Conservation (phyloP, 1,140 invertebrate genomes). For the Plutomurus gul region DNA sequence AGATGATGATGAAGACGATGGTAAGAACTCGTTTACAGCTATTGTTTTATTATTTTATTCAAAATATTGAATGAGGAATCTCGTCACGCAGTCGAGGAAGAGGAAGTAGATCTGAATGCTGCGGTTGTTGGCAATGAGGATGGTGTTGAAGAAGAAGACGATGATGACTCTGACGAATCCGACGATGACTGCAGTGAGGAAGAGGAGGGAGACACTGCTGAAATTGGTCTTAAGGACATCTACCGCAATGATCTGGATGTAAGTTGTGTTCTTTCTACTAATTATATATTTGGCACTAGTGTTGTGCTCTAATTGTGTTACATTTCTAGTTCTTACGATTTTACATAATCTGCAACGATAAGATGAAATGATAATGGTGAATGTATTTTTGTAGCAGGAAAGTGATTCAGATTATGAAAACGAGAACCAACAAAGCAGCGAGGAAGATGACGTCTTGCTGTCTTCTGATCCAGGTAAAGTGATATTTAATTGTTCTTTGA, state of each 20-base stretch:
- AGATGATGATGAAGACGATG: constrained; percentile 71
- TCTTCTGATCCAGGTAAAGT: not conserved
- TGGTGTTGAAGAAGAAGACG: not conserved
- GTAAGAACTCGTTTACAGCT: constrained; percentile 55
- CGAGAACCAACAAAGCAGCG: constrained; percentile 59
- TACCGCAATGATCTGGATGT: constrained; percentile 32
- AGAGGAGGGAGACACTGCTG: constrained; percentile 51
- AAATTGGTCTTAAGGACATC: constrained; percentile 28
- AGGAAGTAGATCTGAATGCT: not conserved
- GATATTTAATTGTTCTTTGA: constrained; percentile 1
- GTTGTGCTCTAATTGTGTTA: not conserved
- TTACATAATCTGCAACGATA: constrained; percentile 37
- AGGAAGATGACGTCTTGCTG: constrained; percentile 48
- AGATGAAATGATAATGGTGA: no score
- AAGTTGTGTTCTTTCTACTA: not conserved
- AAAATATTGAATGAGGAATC: not conserved
- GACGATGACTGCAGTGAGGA: constrained; percentile 54
- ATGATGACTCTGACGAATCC: constrained; percentile 66
- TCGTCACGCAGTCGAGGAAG: not conserved
- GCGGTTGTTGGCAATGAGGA: not conserved
- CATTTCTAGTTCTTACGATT: not conserved
- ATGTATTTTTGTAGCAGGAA: constrained; percentile 34
- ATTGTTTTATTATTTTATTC: not conserved
- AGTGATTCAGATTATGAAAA: constrained; percentile 62
- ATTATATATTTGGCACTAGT: not conserved